Conservation (phyloP, 2,797 vertebrate species). For the Chelon auratus region DNA sequence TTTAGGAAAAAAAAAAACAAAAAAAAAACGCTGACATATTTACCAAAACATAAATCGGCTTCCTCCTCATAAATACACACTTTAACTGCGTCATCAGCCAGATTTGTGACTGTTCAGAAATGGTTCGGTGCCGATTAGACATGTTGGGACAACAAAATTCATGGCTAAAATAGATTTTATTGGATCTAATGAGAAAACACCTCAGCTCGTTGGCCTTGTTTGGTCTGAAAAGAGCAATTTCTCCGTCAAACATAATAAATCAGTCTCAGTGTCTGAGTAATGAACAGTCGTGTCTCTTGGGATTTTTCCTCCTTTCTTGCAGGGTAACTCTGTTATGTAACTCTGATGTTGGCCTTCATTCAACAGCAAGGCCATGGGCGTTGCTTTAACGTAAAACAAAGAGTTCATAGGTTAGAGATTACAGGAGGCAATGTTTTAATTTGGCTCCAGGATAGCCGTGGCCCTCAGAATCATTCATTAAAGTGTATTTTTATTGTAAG, state of each 20-base stretch:
- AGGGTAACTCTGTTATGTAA: conserved; percentile 16
- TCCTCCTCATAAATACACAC: not conserved
- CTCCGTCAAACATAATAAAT: conserved; percentile 60
- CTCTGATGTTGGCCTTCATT: conserved; percentile 22
- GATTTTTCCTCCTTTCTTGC: conserved; percentile 31
- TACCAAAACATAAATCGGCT: no score
- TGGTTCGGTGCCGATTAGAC: conserved; percentile 13
- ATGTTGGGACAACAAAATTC: conserved; percentile 6
- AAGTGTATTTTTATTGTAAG: not conserved
- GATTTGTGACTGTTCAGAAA: conserved; percentile 9
- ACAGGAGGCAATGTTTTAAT: conserved; percentile 14
- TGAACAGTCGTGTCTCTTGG: conserved; percentile 41
- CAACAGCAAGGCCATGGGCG: conserved; percentile 7
- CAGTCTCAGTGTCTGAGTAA: conserved; percentile 70
- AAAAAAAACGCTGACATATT: no score
- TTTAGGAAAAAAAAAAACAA: no score
- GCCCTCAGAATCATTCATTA: not conserved
- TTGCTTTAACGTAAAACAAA: conserved; percentile 16
- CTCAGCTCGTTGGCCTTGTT: conserved; percentile 40
- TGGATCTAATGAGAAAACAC: conserved; percentile 1
- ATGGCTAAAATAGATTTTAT: conserved; percentile 39
- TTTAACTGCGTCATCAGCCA: conserved; percentile 1
- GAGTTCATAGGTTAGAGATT: conserved; percentile 30
- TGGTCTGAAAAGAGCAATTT: conserved; percentile 48
- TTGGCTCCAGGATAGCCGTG: not conserved